These are phyloP conservation scores for Epicauta chinensis DNA, from an alignment of 1,140 invertebrate species.

Conservation along the genomic window DNA sequence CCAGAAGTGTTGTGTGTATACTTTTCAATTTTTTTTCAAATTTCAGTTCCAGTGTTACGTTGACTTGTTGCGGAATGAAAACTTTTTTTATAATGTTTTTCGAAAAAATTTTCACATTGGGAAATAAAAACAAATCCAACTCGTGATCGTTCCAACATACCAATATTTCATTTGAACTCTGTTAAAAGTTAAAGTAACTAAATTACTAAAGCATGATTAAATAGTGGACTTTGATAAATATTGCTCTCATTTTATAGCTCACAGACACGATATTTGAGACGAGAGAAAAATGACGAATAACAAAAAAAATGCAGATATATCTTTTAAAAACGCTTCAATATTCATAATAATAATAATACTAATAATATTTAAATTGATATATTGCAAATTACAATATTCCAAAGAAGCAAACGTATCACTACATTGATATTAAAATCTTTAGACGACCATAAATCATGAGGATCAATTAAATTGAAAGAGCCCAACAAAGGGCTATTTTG, in stretches of 20 bases:
- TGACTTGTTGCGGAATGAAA: too few relatives aligned
- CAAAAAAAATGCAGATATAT: conserved; percentile 15
- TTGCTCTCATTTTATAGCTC: conserved; percentile 18
- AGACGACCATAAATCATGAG: conserved; percentile 5
- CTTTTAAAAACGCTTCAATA: conserved; percentile 8
- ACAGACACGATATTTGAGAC: conserved; percentile 14
- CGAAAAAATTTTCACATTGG: too few relatives aligned
- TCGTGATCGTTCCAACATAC: not conserved
- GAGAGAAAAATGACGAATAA: not conserved
- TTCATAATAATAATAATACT: conserved; percentile 3
- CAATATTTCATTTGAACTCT: conserved; percentile 14
- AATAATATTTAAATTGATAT: conserved; percentile 9
- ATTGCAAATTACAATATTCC: conserved; percentile 16
- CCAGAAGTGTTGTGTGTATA: too few relatives aligned
- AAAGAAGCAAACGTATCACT: too few relatives aligned
- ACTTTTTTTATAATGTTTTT: too few relatives aligned
- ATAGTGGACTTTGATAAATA: conserved; percentile 23
- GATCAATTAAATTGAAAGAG: too few relatives aligned
- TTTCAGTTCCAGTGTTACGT: too few relatives aligned
- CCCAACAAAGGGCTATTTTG: too few relatives aligned
- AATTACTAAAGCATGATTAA: conserved; percentile 24
- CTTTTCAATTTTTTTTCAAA: too few relatives aligned
- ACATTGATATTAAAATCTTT: conserved; percentile 6
- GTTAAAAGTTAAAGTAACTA: conserved; percentile 18
- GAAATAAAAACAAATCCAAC: too few relatives aligned